These are phyloP conservation scores for Dendrolimus punctatus DNA, from an alignment of 1,140 invertebrate genomes.

Conservation along the genomic window DNA sequence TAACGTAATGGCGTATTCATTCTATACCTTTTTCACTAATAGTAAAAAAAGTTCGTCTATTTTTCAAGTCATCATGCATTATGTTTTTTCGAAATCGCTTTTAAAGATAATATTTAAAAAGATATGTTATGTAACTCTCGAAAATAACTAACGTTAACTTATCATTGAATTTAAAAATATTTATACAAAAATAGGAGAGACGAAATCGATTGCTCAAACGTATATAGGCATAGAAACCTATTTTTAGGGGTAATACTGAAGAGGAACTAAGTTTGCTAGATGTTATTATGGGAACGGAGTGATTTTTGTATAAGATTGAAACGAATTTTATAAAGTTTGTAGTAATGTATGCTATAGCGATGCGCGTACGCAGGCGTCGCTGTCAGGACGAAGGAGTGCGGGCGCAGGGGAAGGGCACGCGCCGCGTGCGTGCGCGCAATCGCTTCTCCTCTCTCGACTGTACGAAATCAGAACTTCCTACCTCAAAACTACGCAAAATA, in stretches of 20 bases:
- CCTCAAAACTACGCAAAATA: conserved; percentile 63
- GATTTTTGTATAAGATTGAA: conserved; percentile 65
- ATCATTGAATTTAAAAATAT: conserved; percentile 59
- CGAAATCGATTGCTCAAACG: conserved; percentile 71
- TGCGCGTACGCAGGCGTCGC: no score
- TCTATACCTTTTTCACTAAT: conserved; percentile 51
- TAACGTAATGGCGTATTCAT: conserved; percentile 36
- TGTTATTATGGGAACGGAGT: conserved; percentile 55
- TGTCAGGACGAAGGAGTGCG: not conserved
- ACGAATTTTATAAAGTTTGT: conserved; percentile 66
- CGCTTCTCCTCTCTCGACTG: conserved; percentile 15
- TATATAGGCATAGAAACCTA: conserved; percentile 61
- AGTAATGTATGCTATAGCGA: conserved; percentile 1
- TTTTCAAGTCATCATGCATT: conserved; percentile 62
- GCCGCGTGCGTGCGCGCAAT: conserved; percentile 2
- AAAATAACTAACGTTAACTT: conserved; percentile 51
- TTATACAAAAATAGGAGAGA: conserved; percentile 66
- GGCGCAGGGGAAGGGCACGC: not conserved
- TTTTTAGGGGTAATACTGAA: conserved; percentile 64
- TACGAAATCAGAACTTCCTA: conserved; percentile 56
- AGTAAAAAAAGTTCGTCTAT: conserved; percentile 48
- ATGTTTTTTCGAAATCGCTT: conserved; percentile 56
- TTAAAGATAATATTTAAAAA: conserved; percentile 43
- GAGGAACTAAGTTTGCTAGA: conserved; percentile 64
- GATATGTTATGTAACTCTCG: conserved; percentile 36